Base-by-base conservation (phyloP, 2,888 invertebrate species). In the Oxyteleia sp. region DNA sequence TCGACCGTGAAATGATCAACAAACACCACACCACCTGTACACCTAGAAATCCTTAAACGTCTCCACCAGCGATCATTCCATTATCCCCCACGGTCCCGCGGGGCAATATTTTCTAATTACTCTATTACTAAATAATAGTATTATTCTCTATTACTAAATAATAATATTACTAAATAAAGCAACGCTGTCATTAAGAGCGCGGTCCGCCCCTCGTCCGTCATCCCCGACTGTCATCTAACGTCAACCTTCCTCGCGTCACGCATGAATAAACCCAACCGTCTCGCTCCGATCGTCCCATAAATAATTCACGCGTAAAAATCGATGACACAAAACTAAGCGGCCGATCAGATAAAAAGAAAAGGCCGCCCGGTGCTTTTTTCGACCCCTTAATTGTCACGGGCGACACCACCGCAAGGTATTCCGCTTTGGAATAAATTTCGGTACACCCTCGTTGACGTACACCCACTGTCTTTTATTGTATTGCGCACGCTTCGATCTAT, bases 401-500 rank as follows among this genome's bases (percentile, higher is more conserved):
- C 47, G 45, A 55, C 47, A 55, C 45, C 43, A 41, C 18, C 26
- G 32, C 32, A 41, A 29, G 29, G 15, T 16, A 49, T 47, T 38
- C 38, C 23, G n/a, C 51, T 64, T 38, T 26, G 18, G 35, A 64
- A 64, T 75, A 68, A 57, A 68, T 68, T 76, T 59, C 32, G 38
- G 51, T 66, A 68, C 68, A 76, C 76, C 76, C 68, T 68, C 66
- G 16, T 51, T 51, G 66, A 47, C 43, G 41, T 57, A 49, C 57
- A 55, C 47, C 63, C 29, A 47, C 63, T 35, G 16, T n/a, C 53
- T 61, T 64, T 69, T 68, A 64, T 71, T 76, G 69, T 45, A 76
- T 71, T 76, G 82, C 76, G 82, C 82, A 75, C 72, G 82, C 82
- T 76, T 71, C 76, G 82, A 76, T 74, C 74, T 35, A 55, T 74